These are phyloP conservation scores for Parazoanthus swiftii DNA, from an alignment of 92 coral and sea anemone species.

Conservation along the genomic window DNA sequence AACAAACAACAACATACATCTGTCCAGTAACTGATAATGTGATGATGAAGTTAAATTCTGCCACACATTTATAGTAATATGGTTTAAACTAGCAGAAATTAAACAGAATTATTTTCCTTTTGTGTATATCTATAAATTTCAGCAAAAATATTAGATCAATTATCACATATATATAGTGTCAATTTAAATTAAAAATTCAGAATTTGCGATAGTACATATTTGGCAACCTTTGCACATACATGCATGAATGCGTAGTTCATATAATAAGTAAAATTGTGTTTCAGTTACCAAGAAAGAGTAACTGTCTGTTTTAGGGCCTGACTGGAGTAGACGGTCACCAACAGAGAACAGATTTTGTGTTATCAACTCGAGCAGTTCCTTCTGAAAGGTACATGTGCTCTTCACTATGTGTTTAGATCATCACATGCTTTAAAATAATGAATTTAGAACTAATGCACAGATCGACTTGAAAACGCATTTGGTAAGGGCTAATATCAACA, in stretches of 20 bases:
- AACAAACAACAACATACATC: no score
- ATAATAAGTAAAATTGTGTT: not conserved
- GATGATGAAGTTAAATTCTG: no score
- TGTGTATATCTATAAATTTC: no score
- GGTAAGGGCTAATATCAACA: no score
- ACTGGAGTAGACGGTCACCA: conserved; percentile 93
- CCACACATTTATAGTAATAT: no score
- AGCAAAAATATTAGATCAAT: no score
- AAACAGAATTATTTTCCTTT: no score
- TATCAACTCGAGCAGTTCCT: conserved; percentile 65
- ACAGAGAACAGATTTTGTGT: conserved; percentile 79
- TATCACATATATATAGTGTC: not conserved
- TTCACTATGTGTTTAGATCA: not conserved
- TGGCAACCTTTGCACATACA: no score
- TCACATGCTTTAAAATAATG: not conserved
- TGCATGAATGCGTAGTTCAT: not conserved
- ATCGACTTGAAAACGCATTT: no score
- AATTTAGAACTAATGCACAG: no score
- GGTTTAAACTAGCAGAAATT: no score
- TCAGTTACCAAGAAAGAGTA: not conserved
- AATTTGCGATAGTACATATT: not conserved
- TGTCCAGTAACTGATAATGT: no score
- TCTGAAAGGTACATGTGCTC: conserved; percentile 45
- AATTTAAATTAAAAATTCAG: not conserved
- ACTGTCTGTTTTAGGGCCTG: conserved; percentile 59